These are phyloP conservation scores for Microchirus variegatus DNA, from an alignment of 2,797 vertebrate species.

Conservation along the genomic window DNA sequence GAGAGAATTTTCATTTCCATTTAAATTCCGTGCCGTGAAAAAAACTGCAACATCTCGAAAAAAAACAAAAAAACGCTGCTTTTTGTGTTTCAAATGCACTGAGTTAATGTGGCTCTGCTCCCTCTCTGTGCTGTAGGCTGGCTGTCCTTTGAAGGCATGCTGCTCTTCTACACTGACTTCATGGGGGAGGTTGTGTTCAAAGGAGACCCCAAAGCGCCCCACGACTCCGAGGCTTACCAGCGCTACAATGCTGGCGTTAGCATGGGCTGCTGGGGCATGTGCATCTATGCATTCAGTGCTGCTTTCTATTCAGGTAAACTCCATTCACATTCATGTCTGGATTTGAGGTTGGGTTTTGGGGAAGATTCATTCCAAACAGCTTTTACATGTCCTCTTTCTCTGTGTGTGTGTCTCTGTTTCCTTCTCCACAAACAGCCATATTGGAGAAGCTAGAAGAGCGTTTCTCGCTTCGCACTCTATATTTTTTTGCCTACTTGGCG, in stretches of 20 bases:
- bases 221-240: conserved; percentile 88
- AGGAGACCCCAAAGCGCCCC: conserved; percentile 93
- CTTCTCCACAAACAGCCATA: conserved; percentile 79
- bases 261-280: conserved; percentile 99
- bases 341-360: neutral
- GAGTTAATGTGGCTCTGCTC: neutral
- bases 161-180: conserved; percentile 99
- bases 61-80: too few species aligned
- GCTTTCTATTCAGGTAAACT: conserved; percentile 94
- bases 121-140: conserved; percentile 83
- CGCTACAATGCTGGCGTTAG: conserved; percentile 94
- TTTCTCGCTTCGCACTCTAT: conserved; percentile 92
- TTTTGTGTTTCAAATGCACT: conserved; percentile 1
- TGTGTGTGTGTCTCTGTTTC: conserved; percentile 32
- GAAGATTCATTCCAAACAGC: neutral
- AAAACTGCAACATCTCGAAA: neutral
- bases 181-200: conserved; percentile 99
- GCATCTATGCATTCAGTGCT: conserved; percentile 98
- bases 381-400: conserved; percentile 1
- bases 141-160: conserved; percentile 97
- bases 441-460: conserved; percentile 96
- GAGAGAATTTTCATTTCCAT: conserved; percentile 47
- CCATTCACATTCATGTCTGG: neutral
- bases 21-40: neutral
- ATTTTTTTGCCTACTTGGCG: conserved; percentile 95